Base-by-base conservation (phyloP, 2,888 invertebrate species). In the Metellina segmentata region DNA sequence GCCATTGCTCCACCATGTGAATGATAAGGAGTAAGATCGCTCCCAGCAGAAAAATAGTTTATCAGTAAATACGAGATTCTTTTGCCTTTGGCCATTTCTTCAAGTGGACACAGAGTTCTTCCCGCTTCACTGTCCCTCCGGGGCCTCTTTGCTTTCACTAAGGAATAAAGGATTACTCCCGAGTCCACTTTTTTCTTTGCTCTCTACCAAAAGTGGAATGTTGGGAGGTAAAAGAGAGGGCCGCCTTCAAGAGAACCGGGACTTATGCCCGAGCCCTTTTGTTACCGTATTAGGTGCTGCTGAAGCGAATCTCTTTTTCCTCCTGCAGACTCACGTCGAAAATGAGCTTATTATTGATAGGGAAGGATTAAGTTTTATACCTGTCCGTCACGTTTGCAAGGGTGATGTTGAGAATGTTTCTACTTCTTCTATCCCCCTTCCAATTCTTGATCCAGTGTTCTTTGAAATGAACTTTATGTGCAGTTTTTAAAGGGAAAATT, bases 41-140 rank as follows among this genome's bases (percentile, higher is more conserved):
- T 34, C 34, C 71, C 77, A 78, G 88, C 83, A 61, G 72, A 89
- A 89, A 89, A 85, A 89, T 83, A 70, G 78, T 89, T 89, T 89
- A 89, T 89, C 89, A 89, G 89, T 89, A 89, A 89, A 89, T 89
- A 89, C 79, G 34, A 20, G 83, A 85, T 51, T 83, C 70, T 79
- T 83, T 34, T 34, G 34, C 34, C 34, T 4, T 34, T 34, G 34
- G 34, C 34, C 34, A 34, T 72, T 83, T 49, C 77, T 89, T 85
- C 71, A 72, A 89, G 89, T 89, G 89, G 89, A 85, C 89, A 78
- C 72, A 87, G 72, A 83, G 77, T 85, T 79, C 82, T 71, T 34
- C 34, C 34, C 34, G 34, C 34, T 34, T 34, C 34, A 34, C 34
- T 34, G 34, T 34, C 8, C 19, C 49, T 77, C 69, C 69, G 19